Conservation (phyloP, 2,888 invertebrate species). For the Linnaemya vulpina region DNA sequence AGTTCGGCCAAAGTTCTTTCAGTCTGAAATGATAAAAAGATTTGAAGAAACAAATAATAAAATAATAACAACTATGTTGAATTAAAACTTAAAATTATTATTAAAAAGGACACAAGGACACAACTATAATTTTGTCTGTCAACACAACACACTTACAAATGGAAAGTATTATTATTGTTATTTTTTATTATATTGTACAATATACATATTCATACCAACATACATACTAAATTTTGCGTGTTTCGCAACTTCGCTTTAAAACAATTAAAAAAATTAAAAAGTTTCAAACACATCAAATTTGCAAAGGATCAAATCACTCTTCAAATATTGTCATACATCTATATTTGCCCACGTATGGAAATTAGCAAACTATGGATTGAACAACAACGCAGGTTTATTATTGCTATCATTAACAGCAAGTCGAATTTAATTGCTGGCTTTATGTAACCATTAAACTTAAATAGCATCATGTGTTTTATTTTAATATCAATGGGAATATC, state of each 20-base stretch:
- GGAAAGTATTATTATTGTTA: not conserved
- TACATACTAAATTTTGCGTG: not conserved
- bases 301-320: no score
- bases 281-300: not conserved
- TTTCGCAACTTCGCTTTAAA: no score
- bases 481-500: no score
- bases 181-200: not conserved
- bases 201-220: not conserved
- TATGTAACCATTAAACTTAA: no score
- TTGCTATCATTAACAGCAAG: no score
- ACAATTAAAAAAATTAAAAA: not conserved
- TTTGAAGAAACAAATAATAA: conserved; percentile 13
- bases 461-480: no score
- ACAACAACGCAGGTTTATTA: no score
- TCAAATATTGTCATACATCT: no score
- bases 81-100: not conserved
- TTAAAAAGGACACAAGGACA: conserved; percentile 3
- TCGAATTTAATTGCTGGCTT: no score
- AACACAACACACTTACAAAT: conserved; percentile 23
- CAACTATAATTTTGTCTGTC: conserved; percentile 27
- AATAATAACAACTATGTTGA: not conserved
- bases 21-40: conserved; percentile 85
- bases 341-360: no score
- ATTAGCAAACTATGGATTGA: no score
- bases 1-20: conserved; percentile 90